A percentile compares a stretch with the other conserved stretches of the same genome.
Evolutionary conservation across 2,888 invertebrate genomes (phyloP).

Genomic region (Nowickia ferox): DNA sequence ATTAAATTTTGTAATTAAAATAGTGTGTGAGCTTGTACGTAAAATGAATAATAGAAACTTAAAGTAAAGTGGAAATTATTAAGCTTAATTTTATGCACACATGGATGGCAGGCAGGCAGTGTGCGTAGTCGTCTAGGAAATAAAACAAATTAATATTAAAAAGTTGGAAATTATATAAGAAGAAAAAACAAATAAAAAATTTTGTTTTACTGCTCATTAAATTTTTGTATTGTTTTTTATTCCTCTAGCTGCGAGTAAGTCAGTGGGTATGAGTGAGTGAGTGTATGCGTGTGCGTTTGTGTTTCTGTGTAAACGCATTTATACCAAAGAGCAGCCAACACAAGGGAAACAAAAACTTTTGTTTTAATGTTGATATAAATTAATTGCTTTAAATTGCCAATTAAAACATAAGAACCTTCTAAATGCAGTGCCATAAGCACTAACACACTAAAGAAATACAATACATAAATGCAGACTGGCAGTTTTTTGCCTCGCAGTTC

Average conservation of each 20-base stretch:
- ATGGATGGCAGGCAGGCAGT: no score
- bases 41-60: slow-evolving; percentile 24
- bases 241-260: background rate
- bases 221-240: background rate
- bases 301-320: background rate
- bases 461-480: slow-evolving; percentile 22
- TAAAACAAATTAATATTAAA: slow-evolving; percentile 41
- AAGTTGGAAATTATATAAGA: slow-evolving; percentile 10
- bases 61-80: slow-evolving; percentile 39
- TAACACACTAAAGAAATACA: background rate
- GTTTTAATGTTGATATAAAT: slow-evolving; percentile 67
- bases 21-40: background rate
- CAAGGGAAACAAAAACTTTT: slow-evolving; percentile 42
- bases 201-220: slow-evolving; percentile 41
- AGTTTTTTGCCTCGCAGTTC: slow-evolving; percentile 27
- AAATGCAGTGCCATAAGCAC: slow-evolving; percentile 59
- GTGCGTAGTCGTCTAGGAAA: background rate
- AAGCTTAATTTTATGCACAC: background rate
- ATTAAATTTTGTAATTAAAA: slow-evolving; percentile 19
- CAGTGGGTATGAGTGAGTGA: background rate
- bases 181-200: slow-evolving; percentile 1
- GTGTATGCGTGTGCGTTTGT: background rate
- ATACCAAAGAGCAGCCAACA: slow-evolving; percentile 1
- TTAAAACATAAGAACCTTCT: slow-evolving; percentile 68
- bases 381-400: slow-evolving; percentile 72